Percentiles rank a stretch among this genome's conserved stretches.
These are phyloP conservation scores for Bombus superbus DNA, from an alignment of 1,140 invertebrate species.

Conservation along the genomic window DNA sequence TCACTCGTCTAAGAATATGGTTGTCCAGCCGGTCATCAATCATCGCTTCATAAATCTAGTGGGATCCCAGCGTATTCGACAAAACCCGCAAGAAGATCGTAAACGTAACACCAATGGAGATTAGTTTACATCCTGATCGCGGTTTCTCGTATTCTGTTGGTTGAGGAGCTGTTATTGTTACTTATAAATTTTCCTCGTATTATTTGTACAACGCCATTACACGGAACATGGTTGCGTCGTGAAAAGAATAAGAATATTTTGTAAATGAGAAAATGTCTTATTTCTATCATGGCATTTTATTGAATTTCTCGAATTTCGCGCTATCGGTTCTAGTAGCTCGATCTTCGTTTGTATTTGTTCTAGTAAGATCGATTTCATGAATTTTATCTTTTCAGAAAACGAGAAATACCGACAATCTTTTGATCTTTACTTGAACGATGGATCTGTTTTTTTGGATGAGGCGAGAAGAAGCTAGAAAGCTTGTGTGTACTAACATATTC, in stretches of 20 bases:
- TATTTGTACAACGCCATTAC: neutral
- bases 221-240: too few species aligned
- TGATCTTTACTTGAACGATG: neutral
- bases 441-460: neutral
- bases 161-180: neutral
- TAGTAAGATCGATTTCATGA: rapidly evolving
- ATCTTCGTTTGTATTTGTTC: too few species aligned
- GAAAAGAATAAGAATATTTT: neutral
- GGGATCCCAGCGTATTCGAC: neutral
- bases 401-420: neutral
- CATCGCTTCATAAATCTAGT: constrained; percentile 50
- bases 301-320: neutral
- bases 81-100: constrained; percentile 13
- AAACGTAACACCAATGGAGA: constrained; percentile 18
- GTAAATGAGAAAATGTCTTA: rapidly evolving
- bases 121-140: constrained; percentile 2
- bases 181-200: neutral
- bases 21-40: constrained; percentile 27
- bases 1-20: constrained; percentile 22
- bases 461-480: neutral
- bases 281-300: neutral
- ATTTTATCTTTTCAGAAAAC: neutral
- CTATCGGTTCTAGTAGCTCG: too few species aligned
- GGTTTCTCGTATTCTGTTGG: neutral
- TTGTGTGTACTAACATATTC: neutral